Percentiles rank a stretch among this genome's conserved stretches.
Evolutionary conservation across 1,140 invertebrate genomes (phyloP).

Genomic region (Apolygus lucorum): DNA sequence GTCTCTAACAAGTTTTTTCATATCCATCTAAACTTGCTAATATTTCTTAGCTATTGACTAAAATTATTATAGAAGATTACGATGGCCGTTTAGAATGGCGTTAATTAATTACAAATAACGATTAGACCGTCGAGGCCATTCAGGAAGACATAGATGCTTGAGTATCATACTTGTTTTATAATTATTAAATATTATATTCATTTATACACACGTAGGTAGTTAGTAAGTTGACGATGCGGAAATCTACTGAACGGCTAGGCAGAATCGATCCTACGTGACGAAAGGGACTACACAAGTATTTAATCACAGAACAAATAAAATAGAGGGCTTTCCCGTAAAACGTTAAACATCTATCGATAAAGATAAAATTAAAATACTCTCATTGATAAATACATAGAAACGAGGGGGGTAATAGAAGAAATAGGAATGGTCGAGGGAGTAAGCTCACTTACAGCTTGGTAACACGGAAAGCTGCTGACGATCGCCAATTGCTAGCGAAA

Average conservation of each 20-base stretch:
- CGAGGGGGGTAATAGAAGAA: too few species aligned
- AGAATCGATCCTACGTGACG: too few species aligned
- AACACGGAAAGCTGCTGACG: background rate
- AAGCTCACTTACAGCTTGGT: background rate
- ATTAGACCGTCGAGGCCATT: constrained; percentile 25
- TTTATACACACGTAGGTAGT: background rate
- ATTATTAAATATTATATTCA: constrained; percentile 13
- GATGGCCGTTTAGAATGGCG: constrained; percentile 26
- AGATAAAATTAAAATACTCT: too few species aligned
- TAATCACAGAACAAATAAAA: too few species aligned
- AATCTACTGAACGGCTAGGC: background rate
- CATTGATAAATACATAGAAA: too few species aligned
- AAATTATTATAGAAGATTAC: constrained; percentile 24
- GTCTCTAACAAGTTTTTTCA: constrained; percentile 16
- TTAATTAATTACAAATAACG: constrained; percentile 17
- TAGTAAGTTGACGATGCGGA: background rate
- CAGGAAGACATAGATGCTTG: constrained; percentile 32
- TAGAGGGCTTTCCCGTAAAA: too few species aligned
- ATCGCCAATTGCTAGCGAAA: background rate
- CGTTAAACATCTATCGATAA: too few species aligned
- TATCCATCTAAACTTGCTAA: constrained; percentile 4
- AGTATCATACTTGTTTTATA: constrained; percentile 25
- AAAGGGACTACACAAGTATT: too few species aligned
- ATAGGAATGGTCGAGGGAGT: background rate
- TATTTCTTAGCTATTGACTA: background rate